Base-by-base conservation (phyloP, 2,888 invertebrate genomes). In the Dryadula phaetusa region DNA sequence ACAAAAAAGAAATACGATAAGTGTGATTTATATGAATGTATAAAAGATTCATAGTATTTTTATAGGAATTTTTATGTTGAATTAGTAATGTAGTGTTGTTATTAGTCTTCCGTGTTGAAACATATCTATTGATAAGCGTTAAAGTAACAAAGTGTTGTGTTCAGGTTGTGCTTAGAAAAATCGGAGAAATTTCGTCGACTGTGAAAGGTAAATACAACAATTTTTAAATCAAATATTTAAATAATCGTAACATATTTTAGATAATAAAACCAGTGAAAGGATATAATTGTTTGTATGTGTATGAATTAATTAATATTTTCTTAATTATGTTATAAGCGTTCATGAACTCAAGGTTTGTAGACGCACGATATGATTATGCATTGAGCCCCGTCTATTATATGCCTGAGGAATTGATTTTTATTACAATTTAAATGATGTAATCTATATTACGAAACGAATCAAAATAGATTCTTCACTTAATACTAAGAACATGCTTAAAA, bases 141-240 rank as follows among this genome's bases (percentile, higher is more conserved):
- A 76, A 75, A 64, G 69, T 70, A 75, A 69, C 22, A 25, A 49
- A 52, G 74, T 74, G 78, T 79, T 78, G 84, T 86, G 82, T 75
- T 74, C 79, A 80, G 87, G 86, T 89, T 89, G 89, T 88, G 88
- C 71, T 79, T 72, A 68, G 80, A 77, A 86, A 82, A 81, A 84
- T 87, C 81, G 85, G 82, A 84, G 84, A 85, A 74, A 83, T 88
- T 74, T 82, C 81, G 74, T 77, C 79, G 70, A 77, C 82, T 64
- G 74, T 87, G 61, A 87, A 89, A 85, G 90, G 91, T 91, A 74
- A 84, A 86, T 77, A 66, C 67, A 64, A 10, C 34, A 64, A 49
- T 54, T 37, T 18, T 42, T 12, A 20, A 47, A 60, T 28, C 2
- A 52, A 52, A 52, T 52, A 28, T n/a, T 20, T 46, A 32, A 52